phyloP scores from a whole-genome alignment of 2,113 vertebrate species.

The Brevimyrus niger region DNA sequence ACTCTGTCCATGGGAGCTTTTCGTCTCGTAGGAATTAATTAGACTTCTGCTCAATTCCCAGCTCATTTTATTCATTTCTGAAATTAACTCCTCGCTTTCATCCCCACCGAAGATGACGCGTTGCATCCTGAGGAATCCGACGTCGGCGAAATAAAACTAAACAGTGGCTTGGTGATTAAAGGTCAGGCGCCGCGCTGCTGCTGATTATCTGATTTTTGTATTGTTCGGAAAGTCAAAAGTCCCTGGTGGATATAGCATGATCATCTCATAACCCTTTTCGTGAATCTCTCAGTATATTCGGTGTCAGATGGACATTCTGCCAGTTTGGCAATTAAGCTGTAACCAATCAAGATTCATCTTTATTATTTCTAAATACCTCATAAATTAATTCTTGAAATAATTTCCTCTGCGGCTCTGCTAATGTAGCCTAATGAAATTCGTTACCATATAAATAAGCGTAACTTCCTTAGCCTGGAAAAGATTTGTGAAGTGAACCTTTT shows the following conservation, averaged over 20 bases:
- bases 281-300: not conserved
- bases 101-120: not conserved
- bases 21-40: conserved; percentile 5
- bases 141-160: not conserved
- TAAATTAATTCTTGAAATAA: not conserved
- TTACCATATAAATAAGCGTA: not conserved
- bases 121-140: not conserved
- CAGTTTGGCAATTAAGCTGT: not conserved
- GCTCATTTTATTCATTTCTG: not conserved
- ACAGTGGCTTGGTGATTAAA: not conserved
- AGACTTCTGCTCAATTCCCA: not conserved
- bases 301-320: not conserved
- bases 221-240: not conserved
- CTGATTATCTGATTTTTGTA: not conserved
- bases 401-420: not conserved
- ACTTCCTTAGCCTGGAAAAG: not conserved
- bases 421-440: not conserved
- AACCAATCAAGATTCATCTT: not conserved
- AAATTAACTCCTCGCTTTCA: not conserved
- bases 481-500: not conserved
- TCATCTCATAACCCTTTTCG: not conserved
- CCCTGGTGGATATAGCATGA: not conserved
- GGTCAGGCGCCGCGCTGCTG: not conserved
- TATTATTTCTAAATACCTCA: not conserved
- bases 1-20: not conserved